These are phyloP conservation scores for Electrophaes corylata DNA, from an alignment of 2,888 invertebrate genomes.

Conservation along the genomic window DNA sequence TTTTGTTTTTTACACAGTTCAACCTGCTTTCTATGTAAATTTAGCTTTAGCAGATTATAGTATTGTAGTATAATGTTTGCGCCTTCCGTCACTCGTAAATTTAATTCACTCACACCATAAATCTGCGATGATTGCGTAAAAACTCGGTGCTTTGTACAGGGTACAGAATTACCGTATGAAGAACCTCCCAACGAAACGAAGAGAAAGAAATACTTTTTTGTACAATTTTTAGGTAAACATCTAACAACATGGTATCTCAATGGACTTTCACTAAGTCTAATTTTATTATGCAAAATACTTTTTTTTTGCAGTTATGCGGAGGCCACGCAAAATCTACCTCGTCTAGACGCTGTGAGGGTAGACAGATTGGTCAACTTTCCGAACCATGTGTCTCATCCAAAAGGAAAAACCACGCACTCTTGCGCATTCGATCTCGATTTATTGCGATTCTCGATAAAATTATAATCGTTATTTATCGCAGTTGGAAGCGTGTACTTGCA, in stretches of 20 bases:
- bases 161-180: conserved; percentile 33
- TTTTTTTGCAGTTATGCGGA: too few species aligned
- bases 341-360: too few species aligned
- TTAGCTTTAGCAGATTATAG: conserved; percentile 9
- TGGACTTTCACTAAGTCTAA: too few species aligned
- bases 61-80: conserved; percentile 34
- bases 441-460: conserved; percentile 77
- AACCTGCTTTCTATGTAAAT: conserved; percentile 28
- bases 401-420: conserved; percentile 46
- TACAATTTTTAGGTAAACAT: too few species aligned
- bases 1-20: background rate
- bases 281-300: too few species aligned
- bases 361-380: conserved; percentile 17
- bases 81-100: conserved; percentile 51
- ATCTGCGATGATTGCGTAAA: conserved; percentile 52
- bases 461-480: conserved; percentile 80
- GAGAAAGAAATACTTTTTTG: background rate
- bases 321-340: too few species aligned
- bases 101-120: conserved; percentile 49
- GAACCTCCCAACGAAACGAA: background rate
- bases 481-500: conserved; percentile 67
- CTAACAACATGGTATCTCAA: too few species aligned
- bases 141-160: conserved; percentile 37
- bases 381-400: conserved; percentile 32
- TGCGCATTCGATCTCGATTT: conserved; percentile 68